Conservation (phyloP, 2,888 invertebrate genomes). For the Drosophila lutescens region DNA sequence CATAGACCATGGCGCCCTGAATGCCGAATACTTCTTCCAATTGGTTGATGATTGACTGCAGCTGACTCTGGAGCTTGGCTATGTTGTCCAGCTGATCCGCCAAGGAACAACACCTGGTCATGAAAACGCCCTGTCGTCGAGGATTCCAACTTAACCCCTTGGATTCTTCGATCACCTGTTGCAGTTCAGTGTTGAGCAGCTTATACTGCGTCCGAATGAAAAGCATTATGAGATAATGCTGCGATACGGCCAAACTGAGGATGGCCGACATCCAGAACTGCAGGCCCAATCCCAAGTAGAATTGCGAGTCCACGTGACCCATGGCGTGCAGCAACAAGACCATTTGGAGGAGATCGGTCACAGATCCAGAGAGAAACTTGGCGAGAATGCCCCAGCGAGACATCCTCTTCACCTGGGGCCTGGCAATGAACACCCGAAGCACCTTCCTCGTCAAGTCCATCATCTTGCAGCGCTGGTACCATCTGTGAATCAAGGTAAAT, state of each 20-base stretch:
- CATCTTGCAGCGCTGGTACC: constrained; percentile 46
- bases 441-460: constrained; percentile 16
- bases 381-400: constrained; percentile 46
- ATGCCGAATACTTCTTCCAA: constrained; percentile 1
- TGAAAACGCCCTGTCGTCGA: constrained; percentile 7
- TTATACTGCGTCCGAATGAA: constrained; percentile 54
- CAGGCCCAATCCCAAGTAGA: not conserved
- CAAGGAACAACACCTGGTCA: constrained; percentile 30
- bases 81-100: constrained; percentile 33
- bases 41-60: constrained; percentile 2
- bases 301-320: not conserved
- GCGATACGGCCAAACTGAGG: constrained; percentile 49
- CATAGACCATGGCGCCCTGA: constrained; percentile 13
- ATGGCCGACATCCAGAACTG: constrained; percentile 30
- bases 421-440: constrained; percentile 12
- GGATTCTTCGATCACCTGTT: constrained; percentile 28
- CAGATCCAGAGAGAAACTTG: constrained; percentile 10
- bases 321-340: not conserved
- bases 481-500: constrained; percentile 52
- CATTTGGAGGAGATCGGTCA: constrained; percentile 30
- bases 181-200: constrained; percentile 53
- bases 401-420: constrained; percentile 46
- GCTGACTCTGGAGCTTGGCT: constrained; percentile 14
- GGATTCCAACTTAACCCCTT: not conserved
- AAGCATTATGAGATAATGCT: constrained; percentile 52